phyloP scores from a whole-genome alignment of 2,113 vertebrate species.

The Amblyornis subalaris region DNA sequence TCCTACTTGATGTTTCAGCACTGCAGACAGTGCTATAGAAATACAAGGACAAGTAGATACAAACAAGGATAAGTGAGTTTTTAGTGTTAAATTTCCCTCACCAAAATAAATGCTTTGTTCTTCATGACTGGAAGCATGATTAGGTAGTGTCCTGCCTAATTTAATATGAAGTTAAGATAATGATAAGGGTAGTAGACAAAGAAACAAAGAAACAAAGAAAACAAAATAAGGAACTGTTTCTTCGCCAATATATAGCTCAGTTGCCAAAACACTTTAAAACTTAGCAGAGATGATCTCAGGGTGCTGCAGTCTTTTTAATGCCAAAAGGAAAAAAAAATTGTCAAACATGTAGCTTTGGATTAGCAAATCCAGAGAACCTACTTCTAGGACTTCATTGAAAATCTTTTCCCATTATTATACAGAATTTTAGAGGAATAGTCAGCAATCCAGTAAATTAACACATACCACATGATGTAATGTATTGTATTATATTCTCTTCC shows the following conservation, averaged over 20 bases:
- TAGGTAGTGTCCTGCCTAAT: neutral
- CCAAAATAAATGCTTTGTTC: neutral
- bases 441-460: neutral
- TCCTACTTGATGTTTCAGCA: neutral
- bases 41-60: neutral
- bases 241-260: neutral
- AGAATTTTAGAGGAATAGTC: neutral
- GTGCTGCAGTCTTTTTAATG: neutral
- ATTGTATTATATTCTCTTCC: neutral
- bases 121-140: neutral
- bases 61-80: neutral
- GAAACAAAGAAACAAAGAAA: neutral
- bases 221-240: neutral
- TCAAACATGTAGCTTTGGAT: neutral
- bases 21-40: neutral
- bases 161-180: neutral
- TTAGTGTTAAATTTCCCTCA: neutral
- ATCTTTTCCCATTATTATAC: neutral
- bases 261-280: neutral
- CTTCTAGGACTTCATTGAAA: neutral
- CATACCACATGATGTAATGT: neutral
- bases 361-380: neutral
- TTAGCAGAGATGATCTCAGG: neutral
- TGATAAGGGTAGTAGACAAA: neutral
- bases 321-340: neutral